Percentiles rank a stretch among this genome's conserved stretches.
Evolutionary conservation across 2,113 vertebrate species (phyloP).

Genomic region (Microcebus ravelobensis): DNA sequence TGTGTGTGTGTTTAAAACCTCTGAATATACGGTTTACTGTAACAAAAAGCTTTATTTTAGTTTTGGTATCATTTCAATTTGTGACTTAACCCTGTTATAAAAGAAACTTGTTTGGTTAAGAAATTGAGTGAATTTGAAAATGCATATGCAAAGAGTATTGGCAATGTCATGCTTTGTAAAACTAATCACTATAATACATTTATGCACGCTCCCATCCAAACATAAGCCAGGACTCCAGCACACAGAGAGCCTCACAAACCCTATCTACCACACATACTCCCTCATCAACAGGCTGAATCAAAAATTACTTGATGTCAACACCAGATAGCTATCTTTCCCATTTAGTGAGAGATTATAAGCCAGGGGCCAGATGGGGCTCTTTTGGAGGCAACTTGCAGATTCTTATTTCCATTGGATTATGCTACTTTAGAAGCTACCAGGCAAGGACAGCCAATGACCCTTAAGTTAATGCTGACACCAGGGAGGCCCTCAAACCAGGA

Average conservation of each 20-base stretch:
- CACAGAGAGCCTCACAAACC: fast-evolving
- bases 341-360: fast-evolving
- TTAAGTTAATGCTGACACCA: fast-evolving
- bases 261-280: fast-evolving
- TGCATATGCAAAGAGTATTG: fast-evolving
- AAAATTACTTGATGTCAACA: fast-evolving
- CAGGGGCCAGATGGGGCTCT: neutral
- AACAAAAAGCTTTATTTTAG: neutral
- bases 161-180: neutral
- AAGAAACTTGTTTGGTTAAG: neutral
- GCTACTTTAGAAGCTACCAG: fast-evolving
- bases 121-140: neutral
- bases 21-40: neutral
- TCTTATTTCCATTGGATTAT: fast-evolving
- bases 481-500: fast-evolving
- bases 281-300: neutral
- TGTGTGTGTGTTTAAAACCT: neutral
- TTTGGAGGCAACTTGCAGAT: fast-evolving
- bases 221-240: neutral
- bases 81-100: neutral
- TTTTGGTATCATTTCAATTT: neutral
- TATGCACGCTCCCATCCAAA: neutral
- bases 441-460: fast-evolving
- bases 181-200: fast-evolving
- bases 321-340: fast-evolving